Evolutionary conservation across 1,140 invertebrate genomes (phyloP).

Genomic region (Ostrea denselamellosa): DNA sequence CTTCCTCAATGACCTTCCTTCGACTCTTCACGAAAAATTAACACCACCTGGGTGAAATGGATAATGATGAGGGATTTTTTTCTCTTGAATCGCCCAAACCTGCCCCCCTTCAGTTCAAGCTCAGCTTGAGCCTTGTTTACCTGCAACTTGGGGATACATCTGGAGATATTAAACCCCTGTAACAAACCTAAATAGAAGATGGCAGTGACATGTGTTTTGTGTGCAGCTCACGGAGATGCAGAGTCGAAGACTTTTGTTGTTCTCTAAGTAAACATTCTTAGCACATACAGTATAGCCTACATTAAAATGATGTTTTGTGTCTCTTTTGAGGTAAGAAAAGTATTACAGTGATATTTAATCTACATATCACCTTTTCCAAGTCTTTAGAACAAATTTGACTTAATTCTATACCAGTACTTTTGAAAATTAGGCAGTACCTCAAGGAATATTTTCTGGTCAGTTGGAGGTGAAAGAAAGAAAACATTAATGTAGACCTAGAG

Average conservation of each 20-base stretch:
- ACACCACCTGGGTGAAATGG: not conserved
- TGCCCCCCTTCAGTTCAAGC: not conserved
- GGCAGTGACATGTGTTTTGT: slow-evolving; percentile 17
- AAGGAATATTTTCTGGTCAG: too few relatives aligned
- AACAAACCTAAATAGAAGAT: not conserved
- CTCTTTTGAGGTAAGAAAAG: too few relatives aligned
- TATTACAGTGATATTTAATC: too few relatives aligned
- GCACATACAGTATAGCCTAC: not conserved
- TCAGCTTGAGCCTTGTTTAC: not conserved
- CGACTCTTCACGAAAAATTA: slow-evolving; percentile 10
- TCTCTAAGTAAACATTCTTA: not conserved
- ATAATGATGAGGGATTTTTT: not conserved
- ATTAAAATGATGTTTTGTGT: too few relatives aligned
- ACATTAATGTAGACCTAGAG: too few relatives aligned
- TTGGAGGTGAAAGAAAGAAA: too few relatives aligned
- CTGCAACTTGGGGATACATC: slow-evolving; percentile 4
- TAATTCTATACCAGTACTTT: too few relatives aligned
- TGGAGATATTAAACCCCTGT: not conserved
- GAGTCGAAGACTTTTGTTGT: not conserved
- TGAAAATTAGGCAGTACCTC: too few relatives aligned
- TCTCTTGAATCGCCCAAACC: not conserved
- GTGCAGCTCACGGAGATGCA: not conserved
- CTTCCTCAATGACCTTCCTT: not conserved
- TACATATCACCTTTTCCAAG: too few relatives aligned
- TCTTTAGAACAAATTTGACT: too few relatives aligned